These are phyloP conservation scores for Alcedo atthis DNA, from an alignment of 2,797 vertebrate genomes.

Conservation along the genomic window DNA sequence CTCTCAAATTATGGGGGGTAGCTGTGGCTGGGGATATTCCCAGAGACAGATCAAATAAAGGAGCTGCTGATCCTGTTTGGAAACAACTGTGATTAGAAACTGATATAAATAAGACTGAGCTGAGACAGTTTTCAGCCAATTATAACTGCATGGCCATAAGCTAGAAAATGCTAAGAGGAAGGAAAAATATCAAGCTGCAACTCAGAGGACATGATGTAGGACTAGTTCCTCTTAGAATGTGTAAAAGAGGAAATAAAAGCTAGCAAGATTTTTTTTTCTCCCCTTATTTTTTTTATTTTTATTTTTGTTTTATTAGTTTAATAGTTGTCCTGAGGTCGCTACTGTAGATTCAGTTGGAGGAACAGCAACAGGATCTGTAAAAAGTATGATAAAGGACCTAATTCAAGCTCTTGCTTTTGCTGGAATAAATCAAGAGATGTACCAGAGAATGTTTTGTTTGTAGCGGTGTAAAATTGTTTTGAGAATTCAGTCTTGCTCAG, in stretches of 20 bases:
- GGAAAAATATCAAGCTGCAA: conserved; percentile 20
- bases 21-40: background rate
- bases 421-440: background rate
- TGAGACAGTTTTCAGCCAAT: background rate
- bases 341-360: background rate
- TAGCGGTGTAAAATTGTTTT: background rate
- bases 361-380: background rate
- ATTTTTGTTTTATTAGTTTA: background rate
- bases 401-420: background rate
- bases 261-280: background rate
- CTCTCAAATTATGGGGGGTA: background rate
- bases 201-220: background rate
- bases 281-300: background rate
- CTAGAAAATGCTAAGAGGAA: conserved; percentile 40
- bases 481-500: background rate
- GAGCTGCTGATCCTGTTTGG: background rate
- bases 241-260: conserved; percentile 53
- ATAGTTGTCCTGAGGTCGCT: background rate
- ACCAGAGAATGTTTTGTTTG: no score
- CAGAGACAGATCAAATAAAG: background rate
- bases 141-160: background rate
- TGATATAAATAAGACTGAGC: background rate
- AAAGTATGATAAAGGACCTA: background rate
- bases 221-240: conserved; percentile 47
- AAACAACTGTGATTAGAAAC: background rate